A percentile compares a stretch with the other conserved stretches of the same genome.
phyloP scores from a whole-genome alignment of 2,888 invertebrate species.

The Rhamphomyia laevipes region DNA sequence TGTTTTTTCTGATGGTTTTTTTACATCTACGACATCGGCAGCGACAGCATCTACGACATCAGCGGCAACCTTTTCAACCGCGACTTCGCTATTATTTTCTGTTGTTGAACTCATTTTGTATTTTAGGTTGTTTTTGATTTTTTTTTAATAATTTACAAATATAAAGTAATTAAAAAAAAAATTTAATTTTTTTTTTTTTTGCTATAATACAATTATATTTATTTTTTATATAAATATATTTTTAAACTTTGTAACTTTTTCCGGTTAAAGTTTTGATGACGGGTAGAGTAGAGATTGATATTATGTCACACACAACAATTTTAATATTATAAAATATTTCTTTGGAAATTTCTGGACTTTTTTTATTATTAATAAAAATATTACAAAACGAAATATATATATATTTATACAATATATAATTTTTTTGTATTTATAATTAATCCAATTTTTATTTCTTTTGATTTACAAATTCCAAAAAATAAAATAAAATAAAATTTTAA shows the following conservation, averaged over 20 bases:
- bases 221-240: neutral
- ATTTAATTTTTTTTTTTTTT: neutral
- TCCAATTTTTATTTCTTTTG: neutral
- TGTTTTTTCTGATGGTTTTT: constrained; percentile 15
- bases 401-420: neutral
- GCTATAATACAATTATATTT: neutral
- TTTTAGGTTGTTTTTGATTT: constrained; percentile 23
- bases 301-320: no score
- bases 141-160: constrained; percentile 12
- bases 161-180: constrained; percentile 1
- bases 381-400: neutral
- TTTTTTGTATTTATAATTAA: neutral
- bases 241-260: neutral
- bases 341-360: no score
- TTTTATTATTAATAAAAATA: no score
- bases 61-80: constrained; percentile 57
- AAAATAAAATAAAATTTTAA: no score
- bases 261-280: no score
- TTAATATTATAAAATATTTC: no score
- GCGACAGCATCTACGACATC: constrained; percentile 24
- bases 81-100: constrained; percentile 64
- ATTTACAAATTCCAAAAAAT: neutral
- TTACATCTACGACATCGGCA: constrained; percentile 11
- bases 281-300: no score
- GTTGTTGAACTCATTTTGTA: constrained; percentile 59